phyloP scores from a whole-genome alignment of 2,888 invertebrate genomes.

The Hermodice carunculata region DNA sequence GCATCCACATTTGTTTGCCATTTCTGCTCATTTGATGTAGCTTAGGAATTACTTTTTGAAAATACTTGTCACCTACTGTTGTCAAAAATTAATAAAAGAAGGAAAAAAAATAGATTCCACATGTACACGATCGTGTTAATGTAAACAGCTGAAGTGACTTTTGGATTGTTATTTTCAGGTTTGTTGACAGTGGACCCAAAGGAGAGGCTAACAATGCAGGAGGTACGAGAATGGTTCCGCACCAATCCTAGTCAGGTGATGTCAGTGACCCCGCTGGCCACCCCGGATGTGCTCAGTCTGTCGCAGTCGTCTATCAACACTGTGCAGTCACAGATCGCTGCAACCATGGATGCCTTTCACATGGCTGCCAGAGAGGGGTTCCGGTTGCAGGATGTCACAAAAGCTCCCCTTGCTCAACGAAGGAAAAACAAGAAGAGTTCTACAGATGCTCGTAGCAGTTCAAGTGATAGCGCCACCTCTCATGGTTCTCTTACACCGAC shows the following conservation, averaged over 20 bases:
- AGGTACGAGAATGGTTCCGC: conserved; percentile 79
- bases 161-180: conserved; percentile 71
- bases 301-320: conserved; percentile 60
- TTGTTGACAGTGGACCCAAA: conserved; percentile 84
- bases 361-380: conserved; percentile 81
- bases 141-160: too few species aligned
- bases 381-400: conserved; percentile 79
- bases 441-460: conserved; percentile 55
- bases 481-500: conserved; percentile 41
- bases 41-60: too few species aligned
- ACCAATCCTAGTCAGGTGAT: conserved; percentile 46
- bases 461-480: conserved; percentile 60
- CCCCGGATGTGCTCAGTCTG: conserved; percentile 75
- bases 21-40: too few species aligned
- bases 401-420: conserved; percentile 80
- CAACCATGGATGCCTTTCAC: conserved; percentile 79
- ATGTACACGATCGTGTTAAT: too few species aligned
- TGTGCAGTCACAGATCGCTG: conserved; percentile 75
- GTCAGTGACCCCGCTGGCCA: conserved; percentile 73
- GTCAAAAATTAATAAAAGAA: too few species aligned
- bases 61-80: too few species aligned
- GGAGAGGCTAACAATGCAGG: conserved; percentile 78
- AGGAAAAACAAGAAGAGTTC: conserved; percentile 75
- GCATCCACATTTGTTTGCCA: too few species aligned
- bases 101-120: too few species aligned